phyloP scores from a whole-genome alignment of 1,140 invertebrate species.

The Hylaeus volcanicus region DNA sequence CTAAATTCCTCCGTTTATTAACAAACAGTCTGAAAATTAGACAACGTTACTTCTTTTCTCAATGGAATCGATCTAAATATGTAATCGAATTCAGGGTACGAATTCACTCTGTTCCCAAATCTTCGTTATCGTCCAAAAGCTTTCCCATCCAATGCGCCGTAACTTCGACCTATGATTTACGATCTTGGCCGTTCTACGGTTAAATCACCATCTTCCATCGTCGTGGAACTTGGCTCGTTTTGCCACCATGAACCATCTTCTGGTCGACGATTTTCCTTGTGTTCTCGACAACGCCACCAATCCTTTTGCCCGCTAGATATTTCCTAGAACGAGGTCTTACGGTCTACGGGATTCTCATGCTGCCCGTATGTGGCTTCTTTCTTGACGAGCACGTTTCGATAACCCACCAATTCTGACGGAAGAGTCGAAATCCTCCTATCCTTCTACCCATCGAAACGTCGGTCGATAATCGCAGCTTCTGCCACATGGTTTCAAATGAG shows the following conservation, averaged over 20 bases:
- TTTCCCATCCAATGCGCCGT: slow-evolving; percentile 17
- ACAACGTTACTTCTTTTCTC: neutral
- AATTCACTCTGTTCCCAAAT: neutral
- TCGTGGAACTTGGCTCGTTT: slow-evolving; percentile 36
- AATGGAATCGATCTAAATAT: neutral
- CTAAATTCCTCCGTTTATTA: no score
- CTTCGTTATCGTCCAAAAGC: slow-evolving; percentile 12
- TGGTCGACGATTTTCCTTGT: neutral
- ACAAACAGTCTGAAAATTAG: neutral
- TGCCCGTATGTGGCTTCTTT: neutral
- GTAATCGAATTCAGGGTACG: neutral
- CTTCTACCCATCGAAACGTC: neutral
- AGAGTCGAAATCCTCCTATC: neutral
- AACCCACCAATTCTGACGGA: neutral
- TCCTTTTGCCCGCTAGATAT: neutral
- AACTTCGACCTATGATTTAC: slow-evolving; percentile 39
- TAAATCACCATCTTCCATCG: slow-evolving; percentile 43
- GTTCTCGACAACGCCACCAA: neutral
- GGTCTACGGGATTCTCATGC: neutral
- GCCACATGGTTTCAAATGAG: neutral
- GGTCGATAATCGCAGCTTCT: neutral
- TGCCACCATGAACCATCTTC: slow-evolving; percentile 8
- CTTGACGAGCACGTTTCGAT: neutral
- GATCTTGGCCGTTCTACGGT: neutral
- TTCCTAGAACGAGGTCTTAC: slow-evolving; percentile 23